Conservation (phyloP, 2,113 vertebrate genomes). For the Zeus faber region DNA sequence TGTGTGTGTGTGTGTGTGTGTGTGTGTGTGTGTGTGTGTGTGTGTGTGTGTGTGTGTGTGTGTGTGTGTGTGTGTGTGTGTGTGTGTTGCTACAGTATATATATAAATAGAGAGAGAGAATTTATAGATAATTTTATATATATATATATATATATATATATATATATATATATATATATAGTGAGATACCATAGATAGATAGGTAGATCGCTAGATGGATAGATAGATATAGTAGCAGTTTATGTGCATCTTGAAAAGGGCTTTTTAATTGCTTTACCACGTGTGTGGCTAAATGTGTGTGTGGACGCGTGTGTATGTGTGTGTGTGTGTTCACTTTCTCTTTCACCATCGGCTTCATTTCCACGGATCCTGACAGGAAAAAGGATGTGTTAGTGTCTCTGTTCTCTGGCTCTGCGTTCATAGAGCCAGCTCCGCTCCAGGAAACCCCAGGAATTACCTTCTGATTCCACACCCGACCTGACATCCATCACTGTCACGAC, state of each 20-base stretch:
- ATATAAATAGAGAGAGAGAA: too few species aligned
- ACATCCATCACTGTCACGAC: slow-evolving; percentile 13
- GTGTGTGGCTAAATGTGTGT: neutral
- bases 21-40: slow-evolving; percentile 7
- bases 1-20: neutral
- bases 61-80: slow-evolving; percentile 4
- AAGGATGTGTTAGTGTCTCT: slow-evolving; percentile 10
- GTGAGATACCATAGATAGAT: too few species aligned
- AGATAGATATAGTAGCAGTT: too few species aligned
- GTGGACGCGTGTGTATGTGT: neutral
- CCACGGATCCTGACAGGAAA: slow-evolving; percentile 29
- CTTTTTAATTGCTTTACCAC: neutral
- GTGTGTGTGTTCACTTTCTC: neutral
- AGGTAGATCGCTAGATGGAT: too few species aligned
- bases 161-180: too few species aligned
- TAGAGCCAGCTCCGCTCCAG: neutral
- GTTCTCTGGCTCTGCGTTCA: slow-evolving; percentile 13
- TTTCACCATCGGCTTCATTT: slow-evolving; percentile 4
- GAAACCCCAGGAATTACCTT: slow-evolving; percentile 27
- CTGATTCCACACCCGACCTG: slow-evolving; percentile 14
- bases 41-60: slow-evolving; percentile 15
- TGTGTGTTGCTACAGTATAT: neutral
- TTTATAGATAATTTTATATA: neutral
- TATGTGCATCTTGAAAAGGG: too few species aligned
- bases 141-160: neutral